Evolutionary conservation across 2,113 vertebrate species (phyloP), one percentile per base, ranked within the genome.

Genomic region (Anolis sagrei): DNA sequence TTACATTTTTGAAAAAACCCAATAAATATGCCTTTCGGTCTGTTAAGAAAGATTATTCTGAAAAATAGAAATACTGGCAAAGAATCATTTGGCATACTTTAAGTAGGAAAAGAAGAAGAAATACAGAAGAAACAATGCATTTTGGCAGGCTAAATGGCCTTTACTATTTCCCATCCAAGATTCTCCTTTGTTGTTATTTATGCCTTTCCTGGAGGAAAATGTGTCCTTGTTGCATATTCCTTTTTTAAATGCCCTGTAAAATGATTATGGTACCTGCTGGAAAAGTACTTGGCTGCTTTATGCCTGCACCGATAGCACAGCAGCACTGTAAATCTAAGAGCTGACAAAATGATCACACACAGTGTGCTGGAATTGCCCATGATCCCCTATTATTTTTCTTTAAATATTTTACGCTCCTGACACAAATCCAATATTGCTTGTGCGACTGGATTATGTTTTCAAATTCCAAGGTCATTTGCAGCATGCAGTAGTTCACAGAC

Each of bases 341-440:
- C 69, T 93, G 89, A 62, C 87, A 93, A 90, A 92, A 78, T 88
- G 49, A 90, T 82, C 77, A 87, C 70, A 70, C 6, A 79, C 19
- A 58, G 29, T 54, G 77, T 1, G 5, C 14, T 91, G 49, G 10
- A 91, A 89, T 79, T 91, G 87, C n/a, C n/a, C 51, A 36, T 77
- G 83, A 91, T 92, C 39, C 84, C 89, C 85, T 94, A 68, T 93
- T 93, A 94, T 92, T 94, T 95, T 80, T 90, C 81, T 91, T 94
- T 92, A 94, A 93, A 92, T 93, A 92, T 95, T 95, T 94, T 90
- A 90, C 4, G 0, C 4, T 87, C 34, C 76, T 93, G 89, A 92
- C 91, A 95, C 48, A 94, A 94, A 93, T 93, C 82, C 87, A 93
- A 89, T 93, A 95, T 82, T 92, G 25, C 79, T 92, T 89, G 29